Percentiles rank a stretch among this genome's conserved stretches.
These are phyloP conservation scores for Xanthia togata DNA, from an alignment of 2,888 invertebrate genomes.

Conservation along the genomic window DNA sequence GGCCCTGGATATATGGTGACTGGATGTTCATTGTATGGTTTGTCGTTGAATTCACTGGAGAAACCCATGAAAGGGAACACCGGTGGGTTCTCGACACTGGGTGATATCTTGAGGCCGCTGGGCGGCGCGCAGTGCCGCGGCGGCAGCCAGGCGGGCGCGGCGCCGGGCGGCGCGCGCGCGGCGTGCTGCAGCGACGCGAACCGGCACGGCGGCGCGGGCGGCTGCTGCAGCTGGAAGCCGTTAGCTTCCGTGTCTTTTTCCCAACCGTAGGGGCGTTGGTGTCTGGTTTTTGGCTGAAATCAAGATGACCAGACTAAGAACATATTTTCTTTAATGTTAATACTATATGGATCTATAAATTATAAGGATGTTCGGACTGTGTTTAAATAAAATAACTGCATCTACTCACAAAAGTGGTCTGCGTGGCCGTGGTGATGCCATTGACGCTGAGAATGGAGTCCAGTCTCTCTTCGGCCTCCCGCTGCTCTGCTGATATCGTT, in stretches of 20 bases:
- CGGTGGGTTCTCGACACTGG: conserved; percentile 85
- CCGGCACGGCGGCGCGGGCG: conserved; percentile 91
- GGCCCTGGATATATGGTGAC: conserved; percentile 92
- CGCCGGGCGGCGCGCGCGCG: conserved; percentile 83
- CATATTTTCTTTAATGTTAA: not conserved
- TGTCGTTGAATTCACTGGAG: conserved; percentile 87
- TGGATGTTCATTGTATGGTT: conserved; percentile 91
- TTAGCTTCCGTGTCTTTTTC: conserved; percentile 89
- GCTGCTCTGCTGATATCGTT: conserved; percentile 83
- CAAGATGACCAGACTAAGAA: not conserved
- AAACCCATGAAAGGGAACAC: conserved; percentile 89
- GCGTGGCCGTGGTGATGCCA: conserved; percentile 92
- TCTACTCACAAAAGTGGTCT: conserved; percentile 94
- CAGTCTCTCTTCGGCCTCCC: conserved; percentile 83
- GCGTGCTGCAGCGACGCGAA: conserved; percentile 93
- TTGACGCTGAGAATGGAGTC: conserved; percentile 88
- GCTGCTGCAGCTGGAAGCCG: conserved; percentile 88
- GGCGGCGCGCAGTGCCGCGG: conserved; percentile 78
- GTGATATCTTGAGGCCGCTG: conserved; percentile 80
- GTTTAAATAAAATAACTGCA: not conserved
- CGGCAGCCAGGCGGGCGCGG: conserved; percentile 84
- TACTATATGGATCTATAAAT: not conserved
- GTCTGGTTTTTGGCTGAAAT: conserved; percentile 93
- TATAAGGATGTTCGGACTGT: not conserved
- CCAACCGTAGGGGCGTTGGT: conserved; percentile 94